A percentile compares a stretch with the other conserved stretches of the same genome.
Evolutionary conservation across 2,797 vertebrate genomes (phyloP).

Genomic region (Yasuhikotakia modesta): DNA sequence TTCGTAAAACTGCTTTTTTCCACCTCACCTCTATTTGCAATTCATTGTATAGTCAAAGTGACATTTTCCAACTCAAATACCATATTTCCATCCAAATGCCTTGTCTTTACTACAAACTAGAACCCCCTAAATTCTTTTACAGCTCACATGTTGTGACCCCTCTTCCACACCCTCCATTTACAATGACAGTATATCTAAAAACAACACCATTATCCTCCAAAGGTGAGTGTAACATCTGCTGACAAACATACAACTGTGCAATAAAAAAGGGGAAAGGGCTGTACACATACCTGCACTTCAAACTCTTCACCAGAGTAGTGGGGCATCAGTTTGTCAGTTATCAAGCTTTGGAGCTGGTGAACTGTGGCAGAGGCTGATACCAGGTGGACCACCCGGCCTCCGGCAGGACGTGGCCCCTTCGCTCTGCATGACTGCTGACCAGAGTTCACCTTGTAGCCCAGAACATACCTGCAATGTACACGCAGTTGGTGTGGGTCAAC

Average conservation of each 20-base stretch:
- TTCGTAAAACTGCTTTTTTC: slow-evolving; percentile 27
- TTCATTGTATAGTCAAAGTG: no score
- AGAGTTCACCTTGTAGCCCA: slow-evolving; percentile 87
- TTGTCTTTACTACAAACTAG: slow-evolving; percentile 18
- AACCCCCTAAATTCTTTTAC: no score
- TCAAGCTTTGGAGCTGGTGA: slow-evolving; percentile 80
- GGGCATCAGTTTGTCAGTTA: slow-evolving; percentile 80
- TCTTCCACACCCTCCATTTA: not conserved
- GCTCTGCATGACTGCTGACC: slow-evolving; percentile 77
- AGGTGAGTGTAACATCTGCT: not conserved
- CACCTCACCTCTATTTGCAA: no score
- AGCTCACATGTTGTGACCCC: not conserved
- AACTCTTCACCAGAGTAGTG: slow-evolving; percentile 75
- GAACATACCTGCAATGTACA: slow-evolving; percentile 81
- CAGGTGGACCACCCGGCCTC: slow-evolving; percentile 83
- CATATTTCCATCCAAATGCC: slow-evolving; percentile 11
- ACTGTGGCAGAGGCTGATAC: slow-evolving; percentile 78
- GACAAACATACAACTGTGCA: not conserved
- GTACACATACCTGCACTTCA: slow-evolving; percentile 84
- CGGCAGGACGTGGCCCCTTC: slow-evolving; percentile 77
- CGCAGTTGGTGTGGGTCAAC: slow-evolving; percentile 25
- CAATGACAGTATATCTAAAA: not conserved
- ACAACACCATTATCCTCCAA: not conserved
- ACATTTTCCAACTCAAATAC: slow-evolving; percentile 4
- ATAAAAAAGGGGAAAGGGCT: not conserved